Base-by-base conservation (phyloP, 1,140 invertebrate genomes). In the Holcopasites calliopsidis region DNA sequence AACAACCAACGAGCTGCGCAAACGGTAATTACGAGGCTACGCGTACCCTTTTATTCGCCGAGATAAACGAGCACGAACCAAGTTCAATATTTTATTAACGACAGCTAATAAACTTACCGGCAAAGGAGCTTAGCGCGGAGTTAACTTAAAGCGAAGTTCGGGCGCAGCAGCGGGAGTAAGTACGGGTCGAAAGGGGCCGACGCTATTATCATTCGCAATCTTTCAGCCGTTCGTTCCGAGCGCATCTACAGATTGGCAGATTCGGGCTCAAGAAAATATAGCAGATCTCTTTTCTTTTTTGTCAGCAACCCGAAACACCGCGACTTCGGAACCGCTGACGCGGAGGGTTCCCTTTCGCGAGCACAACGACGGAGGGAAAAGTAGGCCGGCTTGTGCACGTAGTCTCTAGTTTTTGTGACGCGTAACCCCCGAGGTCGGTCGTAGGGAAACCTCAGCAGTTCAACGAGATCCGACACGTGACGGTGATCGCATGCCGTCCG, bases 401-500 rank as follows among this genome's bases (percentile, higher is more conserved):
- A 80, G 76, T 70, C 44, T 80, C 49, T 73, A 68, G 44, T 79
- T 85, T 79, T 85, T 78, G 55, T 78, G 69, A 79, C 73, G 83
- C 76, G 80, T 82, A 76, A 82, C 77, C 68, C 73, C 13, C 60
- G 72, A 64, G 64, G 71, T 61, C 68, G 66, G 61, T 58, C 47
- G 33, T 71, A 84, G 77, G 78, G 86, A 88, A 88, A 85, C 87
- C 87, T 87, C 83, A 86, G 80, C 79, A 83, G 75, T 87, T 88
- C 84, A 79, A 71, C 81, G 71, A 79, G 77, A 76, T 80, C 77
- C 71, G 84, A 81, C 75, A 86, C 77, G 80, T 86, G 86, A 85
- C 82, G 79, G 28, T 50, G 52, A 69, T 76, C 65, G 61, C 61
- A 78, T 77, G 77, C 80, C 86, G 65, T 42, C 64, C 74, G 71